These are phyloP conservation scores for Pyrrhura leucotis DNA, from an alignment of 2,797 vertebrate species.

Conservation along the genomic window DNA sequence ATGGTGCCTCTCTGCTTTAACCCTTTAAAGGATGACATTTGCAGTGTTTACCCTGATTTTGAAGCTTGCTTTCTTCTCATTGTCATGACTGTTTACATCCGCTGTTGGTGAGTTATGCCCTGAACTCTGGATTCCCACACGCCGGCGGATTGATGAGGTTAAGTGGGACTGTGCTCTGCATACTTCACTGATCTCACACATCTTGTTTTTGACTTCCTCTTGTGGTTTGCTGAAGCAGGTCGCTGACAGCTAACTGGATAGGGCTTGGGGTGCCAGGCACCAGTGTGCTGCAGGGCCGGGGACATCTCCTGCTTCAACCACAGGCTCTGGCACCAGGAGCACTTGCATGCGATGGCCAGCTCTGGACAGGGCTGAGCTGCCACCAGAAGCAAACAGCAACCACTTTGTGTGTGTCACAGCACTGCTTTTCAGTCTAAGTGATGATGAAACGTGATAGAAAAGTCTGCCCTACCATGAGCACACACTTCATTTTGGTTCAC, in stretches of 20 bases:
- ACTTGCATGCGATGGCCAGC: neutral
- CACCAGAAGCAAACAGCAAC: neutral
- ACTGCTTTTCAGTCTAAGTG: neutral
- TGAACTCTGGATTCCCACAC: neutral
- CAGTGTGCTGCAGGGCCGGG: neutral
- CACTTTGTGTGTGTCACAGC: neutral
- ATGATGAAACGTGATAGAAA: neutral
- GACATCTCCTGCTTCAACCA: neutral
- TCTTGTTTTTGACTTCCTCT: neutral
- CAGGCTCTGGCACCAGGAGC: neutral
- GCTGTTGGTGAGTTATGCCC: neutral
- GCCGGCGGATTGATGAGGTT: neutral
- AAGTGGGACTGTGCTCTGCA: fast-evolving
- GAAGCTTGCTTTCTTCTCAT: neutral
- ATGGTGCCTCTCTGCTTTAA: neutral
- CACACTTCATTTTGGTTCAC: neutral
- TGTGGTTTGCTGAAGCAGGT: neutral
- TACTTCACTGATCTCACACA: neutral
- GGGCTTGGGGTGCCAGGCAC: neutral
- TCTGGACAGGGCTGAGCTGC: neutral
- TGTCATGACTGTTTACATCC: neutral
- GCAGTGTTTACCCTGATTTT: neutral
- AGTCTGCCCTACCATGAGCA: neutral
- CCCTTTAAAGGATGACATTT: neutral
- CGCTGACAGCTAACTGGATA: neutral